Evolutionary conservation across 2,888 invertebrate species (phyloP), one percentile per base, ranked within the genome.

Genomic region (Helleia helle): DNA sequence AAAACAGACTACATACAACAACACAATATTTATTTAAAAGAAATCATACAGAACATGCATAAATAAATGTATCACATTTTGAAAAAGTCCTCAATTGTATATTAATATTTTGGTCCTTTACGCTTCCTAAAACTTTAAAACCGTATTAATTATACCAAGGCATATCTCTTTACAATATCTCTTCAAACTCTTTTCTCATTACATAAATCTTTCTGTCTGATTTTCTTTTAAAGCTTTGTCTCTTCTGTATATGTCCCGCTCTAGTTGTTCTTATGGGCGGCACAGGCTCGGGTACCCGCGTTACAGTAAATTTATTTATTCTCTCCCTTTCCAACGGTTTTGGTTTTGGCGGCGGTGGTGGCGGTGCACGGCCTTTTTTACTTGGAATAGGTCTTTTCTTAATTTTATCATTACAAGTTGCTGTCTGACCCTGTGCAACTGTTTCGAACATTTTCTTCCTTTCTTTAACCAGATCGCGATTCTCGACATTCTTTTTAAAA

Each of bases 111-210:
- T n/a, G n/a, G n/a, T n/a, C n/a, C n/a, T n/a, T n/a, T n/a, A n/a
- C n/a, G n/a, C n/a, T n/a, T n/a, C n/a, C n/a, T n/a, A n/a, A n/a
- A n/a, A n/a, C n/a, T n/a, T n/a, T n/a, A n/a, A n/a, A n/a, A n/a
- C n/a, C n/a, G n/a, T n/a, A n/a, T n/a, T n/a, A n/a, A n/a, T n/a
- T n/a, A n/a, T n/a, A n/a, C n/a, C 18, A 27, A 36, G 25, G 11
- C 13, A 25, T 25, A 8, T 8, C 18, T 34, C 6, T 8, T 58
- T 74, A 83, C 36, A 81, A 47, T 1, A 71, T 56, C 60, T 79
- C 80, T 59, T 84, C 84, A 3, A 84, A 49, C 38, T 84, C 84
- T 50, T 79, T 80, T 42, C 57, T 71, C 73, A 84, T 79, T 47
- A 63, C 67, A 12, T 67, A 66, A 40, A 77, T 66, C 46, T 65